Evolutionary conservation across 2,888 invertebrate species (phyloP), one percentile per base, ranked within the genome.

Genomic region (Limnephilus lunatus): DNA sequence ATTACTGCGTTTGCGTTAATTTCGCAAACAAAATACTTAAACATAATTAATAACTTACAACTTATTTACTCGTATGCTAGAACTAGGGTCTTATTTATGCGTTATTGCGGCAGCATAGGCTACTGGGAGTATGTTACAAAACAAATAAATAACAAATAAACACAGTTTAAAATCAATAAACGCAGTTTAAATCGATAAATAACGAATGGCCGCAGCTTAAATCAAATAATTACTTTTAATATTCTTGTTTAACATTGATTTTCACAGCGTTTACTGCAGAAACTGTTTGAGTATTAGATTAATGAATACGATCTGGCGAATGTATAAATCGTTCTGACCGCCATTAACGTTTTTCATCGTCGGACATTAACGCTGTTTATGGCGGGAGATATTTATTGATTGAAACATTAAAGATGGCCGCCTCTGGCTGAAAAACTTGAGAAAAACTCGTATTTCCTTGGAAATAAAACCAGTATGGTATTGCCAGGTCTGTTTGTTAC

Each of bases 311-410:
- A 68, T 68, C 68, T 7, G 68, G 68, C 9, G 68, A 68, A 68
- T 68, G 9, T 68, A 68, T 68, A 68, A 68, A 68, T 68, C 68
- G 68, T 68, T 68, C 68, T 0, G 68, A n/a, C 68, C 68, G 68
- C 68, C 68, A n/a, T 68, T 68, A 68, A 68, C 53, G 68, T 68
- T 68, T 68, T 68, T 68, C 68, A 68, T 68, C 68, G 68, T 19
- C 68, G 68, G 68, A 25, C 68, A 68, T 68, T 68, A 68, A n/a
- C 68, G 68, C 68, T 68, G 25, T 68, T 81, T 91, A 91, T 81
- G 91, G 91, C 81, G 19, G 35, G 31, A 81, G 81, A 86, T 87
- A 87, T 91, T 81, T 91, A 91, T 91, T 91, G 81, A 91, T 91
- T 91, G 91, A 91, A 89, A 80, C 82, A 89, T 91, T 81, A 91